Base-by-base conservation (phyloP, 2,888 invertebrate genomes). In the Sminthurides aquaticus region DNA sequence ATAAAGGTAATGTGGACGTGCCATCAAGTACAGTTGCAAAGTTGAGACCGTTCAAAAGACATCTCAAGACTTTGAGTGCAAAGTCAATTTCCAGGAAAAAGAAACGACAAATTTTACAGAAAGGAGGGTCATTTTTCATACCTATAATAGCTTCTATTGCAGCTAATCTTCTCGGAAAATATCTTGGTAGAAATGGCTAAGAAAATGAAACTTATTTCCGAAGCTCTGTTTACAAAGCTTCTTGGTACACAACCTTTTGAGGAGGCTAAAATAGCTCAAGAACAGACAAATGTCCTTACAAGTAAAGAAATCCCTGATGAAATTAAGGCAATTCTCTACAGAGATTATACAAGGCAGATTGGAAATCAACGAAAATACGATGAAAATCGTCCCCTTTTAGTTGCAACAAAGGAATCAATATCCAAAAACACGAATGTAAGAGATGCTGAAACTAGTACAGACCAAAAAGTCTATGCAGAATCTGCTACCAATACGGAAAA, bases 141-240 rank as follows among this genome's bases (percentile, higher is more conserved):
- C 65, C 61, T 3, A 27, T 65, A 3, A n/a, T 61, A 15, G 49
- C 57, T 1, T 8, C 57, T 18, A 15, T 65, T 60, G 56, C 65
- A 18, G 11, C 29, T 18, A 22, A 25, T 22, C 26, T 57, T 55
- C n/a, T 43, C 1, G 57, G 43, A 8, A 8, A 43, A 18, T 18
- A 11, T 43, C 43, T 43, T 18, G n/a, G n/a, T n/a, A n/a, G n/a
- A n/a, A 8, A 61, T 57, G 56, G 58, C 59, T 34, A 65, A 61
- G 34, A 49, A 57, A 28, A 65, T 65, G 61, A 60, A 56, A 49
- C 27, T 65, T 8, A 34, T 65, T 27, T 20, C 55, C 2, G 65
- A 61, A 20, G 8, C 57, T 3, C n/a, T 60, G 24, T 65, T 26
- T 25, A 56, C 57, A 22, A 25, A 22, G 11, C 25, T 58, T 2